Evolutionary conservation across 2,888 invertebrate species (phyloP), one percentile per base, ranked within the genome.

Genomic region (Salpingus planirostris): DNA sequence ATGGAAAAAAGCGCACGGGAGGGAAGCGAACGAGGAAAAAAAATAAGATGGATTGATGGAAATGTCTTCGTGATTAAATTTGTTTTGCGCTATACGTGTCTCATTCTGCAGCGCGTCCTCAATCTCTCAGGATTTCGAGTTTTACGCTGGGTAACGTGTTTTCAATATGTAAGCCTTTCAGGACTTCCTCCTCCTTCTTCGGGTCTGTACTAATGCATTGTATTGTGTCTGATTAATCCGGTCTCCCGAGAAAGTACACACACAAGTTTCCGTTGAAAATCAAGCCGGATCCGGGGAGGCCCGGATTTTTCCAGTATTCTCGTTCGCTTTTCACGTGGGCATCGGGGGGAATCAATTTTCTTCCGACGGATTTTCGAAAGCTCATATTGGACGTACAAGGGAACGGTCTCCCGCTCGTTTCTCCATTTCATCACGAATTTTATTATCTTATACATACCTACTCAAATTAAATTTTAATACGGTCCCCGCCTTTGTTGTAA

Each of bases 31-130:
- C 46, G 47, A 49, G 45, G 47, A 46, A 48, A 58, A 55, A 53
- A 58, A 57, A 60, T 57, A 60, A 62, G 63, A 63, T 62, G 58
- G 60, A 65, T 64, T 64, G 62, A 62, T 64, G 63, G 59, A 57
- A 61, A 62, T 57, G 61, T 61, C 61, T 59, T 57, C 57, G 57
- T 62, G 62, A 63, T 64, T 61, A 61, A 63, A 63, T 63, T 64
- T 64, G 60, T 61, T 63, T 63, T 62, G 56, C 59, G 52, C 54
- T 60, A 54, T 60, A 58, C 57, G 59, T 60, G 59, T 57, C 55
- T 57, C 56, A 54, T 54, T 57, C 51, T 49, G 49, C 46, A 49
- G 44, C 49, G 45, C 36, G 22, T 23, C 27, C 11, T 28, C 43
- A 43, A 38, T 47, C 49, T 49, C 49, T 38, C 27, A 43, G 49